These are phyloP conservation scores for Athene cunicularia DNA, from an alignment of 2,113 vertebrate genomes.

Conservation along the genomic window DNA sequence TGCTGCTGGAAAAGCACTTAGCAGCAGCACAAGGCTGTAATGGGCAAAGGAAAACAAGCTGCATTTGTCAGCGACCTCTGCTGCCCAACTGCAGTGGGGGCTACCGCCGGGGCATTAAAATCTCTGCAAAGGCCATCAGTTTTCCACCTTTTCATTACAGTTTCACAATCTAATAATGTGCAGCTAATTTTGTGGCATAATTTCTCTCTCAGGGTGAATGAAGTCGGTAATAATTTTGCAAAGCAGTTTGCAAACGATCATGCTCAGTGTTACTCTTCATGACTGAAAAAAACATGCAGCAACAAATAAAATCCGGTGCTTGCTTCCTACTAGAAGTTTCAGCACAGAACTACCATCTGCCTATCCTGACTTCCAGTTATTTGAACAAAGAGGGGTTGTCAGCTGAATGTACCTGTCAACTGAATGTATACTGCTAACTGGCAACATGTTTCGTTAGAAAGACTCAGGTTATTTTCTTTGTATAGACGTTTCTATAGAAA, in stretches of 20 bases:
- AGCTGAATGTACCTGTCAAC: neutral
- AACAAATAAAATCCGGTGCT: neutral
- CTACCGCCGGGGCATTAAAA: neutral
- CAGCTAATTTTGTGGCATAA: neutral
- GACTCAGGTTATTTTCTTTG: neutral
- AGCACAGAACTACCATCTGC: neutral
- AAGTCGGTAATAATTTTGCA: neutral
- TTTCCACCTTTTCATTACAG: neutral
- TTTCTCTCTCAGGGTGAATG: neutral
- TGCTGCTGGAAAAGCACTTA: neutral
- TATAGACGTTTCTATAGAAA: neutral
- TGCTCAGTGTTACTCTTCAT: neutral
- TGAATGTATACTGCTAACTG: neutral
- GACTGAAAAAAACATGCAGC: neutral
- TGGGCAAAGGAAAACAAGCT: neutral
- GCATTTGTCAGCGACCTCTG: neutral
- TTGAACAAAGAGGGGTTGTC: fast-evolving
- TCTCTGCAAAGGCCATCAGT: neutral
- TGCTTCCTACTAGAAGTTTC: neutral
- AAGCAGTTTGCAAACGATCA: neutral
- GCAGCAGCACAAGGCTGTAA: neutral
- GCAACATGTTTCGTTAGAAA: neutral
- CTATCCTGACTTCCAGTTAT: neutral
- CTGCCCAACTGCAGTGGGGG: neutral
- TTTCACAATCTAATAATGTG: neutral